These are phyloP conservation scores for Propsilocerus akamusi DNA, from an alignment of 1,140 invertebrate species.

Conservation along the genomic window DNA sequence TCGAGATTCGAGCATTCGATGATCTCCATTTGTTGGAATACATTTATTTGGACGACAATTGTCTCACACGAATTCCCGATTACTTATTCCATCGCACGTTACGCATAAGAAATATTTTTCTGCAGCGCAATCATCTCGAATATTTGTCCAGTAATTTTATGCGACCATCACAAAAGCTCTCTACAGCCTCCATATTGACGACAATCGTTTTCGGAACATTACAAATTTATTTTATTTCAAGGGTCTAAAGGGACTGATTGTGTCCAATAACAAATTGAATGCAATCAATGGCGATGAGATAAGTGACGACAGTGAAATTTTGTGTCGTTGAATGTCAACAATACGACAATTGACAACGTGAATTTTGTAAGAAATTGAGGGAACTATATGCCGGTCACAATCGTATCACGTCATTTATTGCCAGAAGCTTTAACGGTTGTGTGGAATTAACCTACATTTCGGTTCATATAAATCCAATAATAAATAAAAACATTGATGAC, in stretches of 20 bases:
- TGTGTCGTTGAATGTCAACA: not conserved
- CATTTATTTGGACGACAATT: not conserved
- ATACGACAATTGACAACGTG: not conserved
- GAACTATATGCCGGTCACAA: not conserved
- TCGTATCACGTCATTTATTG: not conserved
- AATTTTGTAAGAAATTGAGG: constrained; percentile 1
- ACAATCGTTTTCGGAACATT: not conserved
- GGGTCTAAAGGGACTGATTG: not conserved
- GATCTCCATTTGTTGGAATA: not conserved
- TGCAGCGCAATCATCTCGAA: not conserved
- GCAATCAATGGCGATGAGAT: not conserved
- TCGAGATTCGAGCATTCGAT: not conserved
- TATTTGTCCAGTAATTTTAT: not conserved
- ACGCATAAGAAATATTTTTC: not conserved
- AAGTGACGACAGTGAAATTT: constrained; percentile 1
- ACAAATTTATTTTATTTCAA: not conserved
- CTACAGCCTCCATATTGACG: not conserved
- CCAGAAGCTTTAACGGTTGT: not conserved
- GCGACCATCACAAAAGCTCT: not conserved
- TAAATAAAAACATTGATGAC: not conserved
- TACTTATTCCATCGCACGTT: not conserved
- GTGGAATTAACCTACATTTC: not conserved
- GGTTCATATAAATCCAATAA: not conserved
- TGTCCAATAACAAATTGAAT: constrained; percentile 1
- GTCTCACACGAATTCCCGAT: not conserved